phyloP scores from a whole-genome alignment of 1,140 invertebrate species.

The Anastatus disparis region DNA sequence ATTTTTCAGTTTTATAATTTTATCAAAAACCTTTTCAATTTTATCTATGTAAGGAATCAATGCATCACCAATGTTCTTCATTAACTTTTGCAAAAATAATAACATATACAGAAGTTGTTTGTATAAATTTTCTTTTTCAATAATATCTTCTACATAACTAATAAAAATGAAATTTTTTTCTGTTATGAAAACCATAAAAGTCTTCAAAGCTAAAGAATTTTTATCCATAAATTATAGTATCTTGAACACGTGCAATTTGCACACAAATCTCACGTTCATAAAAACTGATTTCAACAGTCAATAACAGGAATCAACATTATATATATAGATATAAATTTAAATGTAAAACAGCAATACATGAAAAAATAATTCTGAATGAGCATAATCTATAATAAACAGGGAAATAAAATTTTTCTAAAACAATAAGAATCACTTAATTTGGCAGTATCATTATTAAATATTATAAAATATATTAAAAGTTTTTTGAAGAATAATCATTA shows the following conservation, averaged over 20 bases:
- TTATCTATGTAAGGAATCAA: conserved; percentile 73
- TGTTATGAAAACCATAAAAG: conserved; percentile 78
- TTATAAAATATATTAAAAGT: conserved; percentile 77
- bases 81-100: conserved; percentile 78
- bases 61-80: conserved; percentile 71
- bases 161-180: conserved; percentile 69
- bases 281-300: conserved; percentile 81
- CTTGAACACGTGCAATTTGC: conserved; percentile 86
- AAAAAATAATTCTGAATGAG: conserved; percentile 79
- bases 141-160: conserved; percentile 66
- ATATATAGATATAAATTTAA: conserved; percentile 83
- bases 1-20: conserved; percentile 72
- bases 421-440: conserved; percentile 82
- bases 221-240: conserved; percentile 87
- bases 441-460: conserved; percentile 83
- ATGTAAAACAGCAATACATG: conserved; percentile 83
- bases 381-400: conserved; percentile 64
- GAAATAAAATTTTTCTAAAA: conserved; percentile 82
- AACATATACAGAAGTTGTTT: conserved; percentile 83
- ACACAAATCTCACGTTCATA: conserved; percentile 81
- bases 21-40: conserved; percentile 72
- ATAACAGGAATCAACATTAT: conserved; percentile 81
- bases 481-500: conserved; percentile 73
- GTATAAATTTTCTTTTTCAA: conserved; percentile 80
- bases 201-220: conserved; percentile 76